A percentile compares a stretch with the other conserved stretches of the same genome.
Evolutionary conservation across 2,888 invertebrate species (phyloP).

Genomic region (Tipula helvola): DNA sequence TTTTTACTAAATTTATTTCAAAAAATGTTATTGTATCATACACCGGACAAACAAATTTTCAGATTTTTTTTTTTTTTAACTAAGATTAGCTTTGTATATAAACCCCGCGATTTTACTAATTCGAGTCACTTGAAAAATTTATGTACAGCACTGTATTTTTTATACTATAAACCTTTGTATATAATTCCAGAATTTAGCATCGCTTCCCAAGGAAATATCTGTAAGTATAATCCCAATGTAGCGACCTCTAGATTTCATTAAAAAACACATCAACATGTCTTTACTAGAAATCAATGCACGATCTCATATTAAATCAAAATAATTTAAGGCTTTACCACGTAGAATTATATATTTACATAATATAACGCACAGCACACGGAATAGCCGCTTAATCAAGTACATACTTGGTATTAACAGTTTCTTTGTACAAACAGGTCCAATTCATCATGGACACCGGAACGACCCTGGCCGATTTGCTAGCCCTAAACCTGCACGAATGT

Average conservation of each 20-base stretch:
- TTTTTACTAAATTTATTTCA: not conserved
- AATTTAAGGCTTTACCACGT: not conserved
- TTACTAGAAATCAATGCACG: not conserved
- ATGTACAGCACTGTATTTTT: constrained; percentile 7
- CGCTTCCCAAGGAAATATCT: constrained; percentile 65
- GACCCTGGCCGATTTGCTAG: constrained; percentile 80
- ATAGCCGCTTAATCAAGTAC: not conserved
- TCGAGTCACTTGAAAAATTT: not conserved
- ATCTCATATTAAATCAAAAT: not conserved
- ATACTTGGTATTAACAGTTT: not conserved
- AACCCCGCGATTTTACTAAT: not conserved
- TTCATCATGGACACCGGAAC: constrained; percentile 91
- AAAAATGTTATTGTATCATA: not conserved
- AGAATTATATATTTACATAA: not conserved
- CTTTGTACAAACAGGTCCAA: constrained; percentile 50
- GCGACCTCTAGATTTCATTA: not conserved
- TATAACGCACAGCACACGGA: not conserved
- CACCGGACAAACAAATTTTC: not conserved
- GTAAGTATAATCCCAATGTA: constrained; percentile 41
- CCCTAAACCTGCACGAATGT: constrained; percentile 87
- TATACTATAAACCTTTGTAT: constrained; percentile 22
- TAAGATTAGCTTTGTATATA: not conserved
- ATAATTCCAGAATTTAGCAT: constrained; percentile 65
- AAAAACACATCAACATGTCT: not conserved
- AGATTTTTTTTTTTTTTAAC: too few relatives aligned